phyloP scores from a whole-genome alignment of 1,140 invertebrate species.

The Tetramorium alpestre region DNA sequence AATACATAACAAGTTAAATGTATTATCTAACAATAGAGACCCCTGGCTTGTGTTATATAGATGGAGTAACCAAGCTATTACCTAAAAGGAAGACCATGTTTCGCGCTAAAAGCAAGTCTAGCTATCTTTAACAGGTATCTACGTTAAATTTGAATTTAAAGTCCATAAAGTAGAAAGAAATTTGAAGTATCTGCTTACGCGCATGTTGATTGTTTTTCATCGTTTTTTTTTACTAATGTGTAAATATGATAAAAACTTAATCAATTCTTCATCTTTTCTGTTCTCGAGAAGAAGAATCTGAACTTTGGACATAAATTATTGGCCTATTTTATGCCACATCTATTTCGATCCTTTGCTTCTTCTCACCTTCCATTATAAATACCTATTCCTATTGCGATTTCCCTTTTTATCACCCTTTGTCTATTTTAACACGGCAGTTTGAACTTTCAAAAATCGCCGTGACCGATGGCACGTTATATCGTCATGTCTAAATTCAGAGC shows the following conservation, averaged over 20 bases:
- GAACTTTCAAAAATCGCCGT: neutral
- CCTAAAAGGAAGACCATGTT: neutral
- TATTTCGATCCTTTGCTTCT: neutral
- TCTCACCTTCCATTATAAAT: neutral
- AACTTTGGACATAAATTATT: neutral
- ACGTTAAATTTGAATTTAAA: slow-evolving; percentile 36
- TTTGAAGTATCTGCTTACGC: neutral
- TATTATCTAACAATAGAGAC: neutral
- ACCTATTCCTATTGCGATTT: neutral
- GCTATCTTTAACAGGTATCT: slow-evolving; percentile 6
- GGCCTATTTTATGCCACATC: neutral
- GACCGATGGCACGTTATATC: neutral
- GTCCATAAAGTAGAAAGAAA: neutral
- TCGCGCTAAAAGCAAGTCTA: slow-evolving; percentile 3
- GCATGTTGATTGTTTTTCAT: neutral
- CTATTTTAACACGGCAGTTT: neutral
- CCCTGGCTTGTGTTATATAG: neutral
- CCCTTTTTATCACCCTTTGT: neutral
- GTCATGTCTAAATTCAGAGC: neutral
- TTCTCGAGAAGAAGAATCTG: neutral
- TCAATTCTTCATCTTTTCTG: neutral
- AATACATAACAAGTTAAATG: neutral
- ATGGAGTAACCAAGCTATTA: neutral
- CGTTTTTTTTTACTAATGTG: neutral
- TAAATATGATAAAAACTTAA: neutral